Evolutionary conservation across 2,888 invertebrate species (phyloP).

Genomic region (Himalopsyche kuldschensis): DNA sequence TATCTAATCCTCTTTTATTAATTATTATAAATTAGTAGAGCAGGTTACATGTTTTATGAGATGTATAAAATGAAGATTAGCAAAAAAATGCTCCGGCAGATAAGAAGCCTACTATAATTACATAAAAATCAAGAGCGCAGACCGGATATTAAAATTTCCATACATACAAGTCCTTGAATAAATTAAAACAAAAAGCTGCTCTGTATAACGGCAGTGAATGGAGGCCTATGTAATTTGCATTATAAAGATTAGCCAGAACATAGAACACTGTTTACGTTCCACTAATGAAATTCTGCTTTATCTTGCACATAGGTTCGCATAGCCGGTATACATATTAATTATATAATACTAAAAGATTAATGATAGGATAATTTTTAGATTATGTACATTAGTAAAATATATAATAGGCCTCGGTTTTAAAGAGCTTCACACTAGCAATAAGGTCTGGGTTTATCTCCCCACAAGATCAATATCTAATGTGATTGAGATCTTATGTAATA

Average conservation of each 20-base stretch:
- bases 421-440: too few species aligned
- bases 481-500: too few species aligned
- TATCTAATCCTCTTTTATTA: too few species aligned
- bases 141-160: conserved; percentile 1
- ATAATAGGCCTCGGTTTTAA: too few species aligned
- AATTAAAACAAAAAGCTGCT: neutral
- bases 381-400: neutral
- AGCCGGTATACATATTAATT: neutral
- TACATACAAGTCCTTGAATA: neutral
- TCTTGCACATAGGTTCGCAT: neutral
- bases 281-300: conserved; percentile 24
- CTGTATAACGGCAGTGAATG: neutral
- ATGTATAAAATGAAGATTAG: too few species aligned
- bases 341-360: neutral
- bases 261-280: conserved; percentile 19
- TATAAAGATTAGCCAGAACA: conserved; percentile 15
- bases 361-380: neutral
- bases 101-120: neutral
- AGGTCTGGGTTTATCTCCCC: too few species aligned
- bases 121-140: neutral
- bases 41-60: too few species aligned
- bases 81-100: too few species aligned
- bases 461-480: too few species aligned
- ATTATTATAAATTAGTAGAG: too few species aligned
- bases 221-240: conserved; percentile 18